These are phyloP conservation scores for Meiosimyza platycephala DNA, from an alignment of 2,888 invertebrate species.

Conservation along the genomic window DNA sequence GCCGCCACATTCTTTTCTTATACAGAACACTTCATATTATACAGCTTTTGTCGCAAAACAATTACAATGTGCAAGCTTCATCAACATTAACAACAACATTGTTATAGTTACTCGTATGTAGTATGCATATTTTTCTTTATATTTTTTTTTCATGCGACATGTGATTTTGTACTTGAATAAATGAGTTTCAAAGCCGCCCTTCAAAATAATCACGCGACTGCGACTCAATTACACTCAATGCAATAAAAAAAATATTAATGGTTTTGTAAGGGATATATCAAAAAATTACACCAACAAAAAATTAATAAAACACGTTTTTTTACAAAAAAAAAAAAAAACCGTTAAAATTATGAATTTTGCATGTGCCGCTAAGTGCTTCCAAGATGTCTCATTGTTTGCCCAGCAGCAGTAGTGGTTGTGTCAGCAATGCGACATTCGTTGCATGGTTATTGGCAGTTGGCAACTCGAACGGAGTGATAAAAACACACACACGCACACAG, in stretches of 20 bases:
- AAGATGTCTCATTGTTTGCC: conserved; percentile 14
- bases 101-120: background rate
- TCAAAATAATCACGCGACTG: conserved; percentile 30
- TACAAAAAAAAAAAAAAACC: background rate
- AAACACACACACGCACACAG: background rate
- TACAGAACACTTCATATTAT: background rate
- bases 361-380: conserved; percentile 1
- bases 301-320: conserved; percentile 6
- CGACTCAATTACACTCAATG: conserved; percentile 32
- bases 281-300: background rate
- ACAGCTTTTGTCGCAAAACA: background rate
- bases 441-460: conserved; percentile 22
- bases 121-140: background rate
- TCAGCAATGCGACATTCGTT: background rate
- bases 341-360: conserved; percentile 29
- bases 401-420: background rate
- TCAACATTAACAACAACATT: background rate
- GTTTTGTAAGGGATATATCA: too few species aligned
- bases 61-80: conserved; percentile 10
- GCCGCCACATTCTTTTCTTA: background rate
- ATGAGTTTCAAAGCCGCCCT: conserved; percentile 28
- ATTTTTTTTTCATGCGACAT: conserved; percentile 3
- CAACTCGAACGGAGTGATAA: background rate
- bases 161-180: conserved; percentile 34
- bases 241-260: conserved; percentile 5